Evolutionary conservation across 2,888 invertebrate species (phyloP), one percentile per base, ranked within the genome.

Genomic region (Eupithecia insigniata): DNA sequence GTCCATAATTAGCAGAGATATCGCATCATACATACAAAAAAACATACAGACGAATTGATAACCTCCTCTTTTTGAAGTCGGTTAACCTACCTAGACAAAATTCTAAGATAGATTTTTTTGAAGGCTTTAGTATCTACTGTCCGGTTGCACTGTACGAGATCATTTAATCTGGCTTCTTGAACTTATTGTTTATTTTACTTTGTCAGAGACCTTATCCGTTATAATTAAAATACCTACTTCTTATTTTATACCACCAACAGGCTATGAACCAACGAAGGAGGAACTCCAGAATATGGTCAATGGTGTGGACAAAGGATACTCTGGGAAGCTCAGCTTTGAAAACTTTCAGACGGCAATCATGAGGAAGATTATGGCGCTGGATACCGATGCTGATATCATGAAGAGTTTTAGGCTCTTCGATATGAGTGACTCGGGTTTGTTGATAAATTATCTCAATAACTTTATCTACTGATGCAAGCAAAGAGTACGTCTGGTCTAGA

Each of bases 351-450:
- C 92, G 0, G 92, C 92, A 0, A 90, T 94, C 16, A 93, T 92
- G 92, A 87, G 93, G 55, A 94, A 94, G 79, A 89, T 93, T 14
- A 94, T 93, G 90, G 85, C 91, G 0, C 82, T 80, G 18, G 94
- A 94, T 76, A 87, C 80, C 5, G 93, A 94, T 51, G 90, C 89
- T 0, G 93, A 94, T 36, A 91, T 94, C 28, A 92, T 93, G 92
- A 94, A 94, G 77, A 94, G 94, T 73, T 94, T 94, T 75, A 83
- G 93, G 0, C 88, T 93, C 2, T 93, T 94, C 69, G 94, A 94
- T 69, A 86, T 85, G 71, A 87, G 93, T 75, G 92, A 94, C 70
- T 79, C 77, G 43, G 94, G 94, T 93, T 81, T 67, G 58, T 36
- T 39, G n/a, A 60, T 30, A 30, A 30, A 60, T 30, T 60, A 0